A percentile compares a stretch with the other conserved stretches of the same genome.
Evolutionary conservation across 2,888 invertebrate genomes (phyloP).

Genomic region (Perithous albicinctus): DNA sequence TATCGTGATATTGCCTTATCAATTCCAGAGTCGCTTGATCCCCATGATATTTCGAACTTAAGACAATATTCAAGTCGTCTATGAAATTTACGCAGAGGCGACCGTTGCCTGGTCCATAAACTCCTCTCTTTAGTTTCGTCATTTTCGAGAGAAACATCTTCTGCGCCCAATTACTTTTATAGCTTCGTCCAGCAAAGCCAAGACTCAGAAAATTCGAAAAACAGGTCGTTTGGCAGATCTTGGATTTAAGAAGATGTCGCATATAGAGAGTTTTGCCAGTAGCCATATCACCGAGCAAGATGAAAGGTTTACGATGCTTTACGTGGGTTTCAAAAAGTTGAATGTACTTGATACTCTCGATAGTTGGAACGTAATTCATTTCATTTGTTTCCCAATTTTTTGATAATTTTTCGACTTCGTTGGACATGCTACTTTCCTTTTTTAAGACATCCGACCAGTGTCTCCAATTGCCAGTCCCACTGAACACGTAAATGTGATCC

Average conservation of each 20-base stretch:
- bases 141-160: slow-evolving; percentile 85
- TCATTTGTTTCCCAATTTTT: slow-evolving; percentile 50
- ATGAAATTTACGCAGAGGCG: slow-evolving; percentile 88
- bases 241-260: slow-evolving; percentile 84
- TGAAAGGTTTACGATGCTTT: slow-evolving; percentile 85
- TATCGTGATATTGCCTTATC: slow-evolving; percentile 87
- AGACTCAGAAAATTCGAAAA: slow-evolving; percentile 87
- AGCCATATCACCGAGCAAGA: slow-evolving; percentile 87
- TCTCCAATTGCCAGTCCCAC: slow-evolving; percentile 87
- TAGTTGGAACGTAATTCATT: slow-evolving; percentile 86
- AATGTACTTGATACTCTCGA: slow-evolving; percentile 86
- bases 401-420: slow-evolving; percentile 45
- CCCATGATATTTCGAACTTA: slow-evolving; percentile 83
- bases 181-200: slow-evolving; percentile 74
- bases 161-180: slow-evolving; percentile 84
- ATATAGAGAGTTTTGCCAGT: slow-evolving; percentile 88
- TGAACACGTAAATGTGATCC: slow-evolving; percentile 87
- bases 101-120: slow-evolving; percentile 86
- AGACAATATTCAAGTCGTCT: slow-evolving; percentile 88
- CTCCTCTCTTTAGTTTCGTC: slow-evolving; percentile 85
- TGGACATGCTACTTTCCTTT: slow-evolving; percentile 81
- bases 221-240: slow-evolving; percentile 76
- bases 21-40: slow-evolving; percentile 85
- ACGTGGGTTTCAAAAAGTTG: slow-evolving; percentile 86
- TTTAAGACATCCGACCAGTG: slow-evolving; percentile 87